Percentiles rank a stretch among this genome's conserved stretches.
Conservation (phyloP, 1,140 invertebrate species). For the Lepidurus couesii region DNA sequence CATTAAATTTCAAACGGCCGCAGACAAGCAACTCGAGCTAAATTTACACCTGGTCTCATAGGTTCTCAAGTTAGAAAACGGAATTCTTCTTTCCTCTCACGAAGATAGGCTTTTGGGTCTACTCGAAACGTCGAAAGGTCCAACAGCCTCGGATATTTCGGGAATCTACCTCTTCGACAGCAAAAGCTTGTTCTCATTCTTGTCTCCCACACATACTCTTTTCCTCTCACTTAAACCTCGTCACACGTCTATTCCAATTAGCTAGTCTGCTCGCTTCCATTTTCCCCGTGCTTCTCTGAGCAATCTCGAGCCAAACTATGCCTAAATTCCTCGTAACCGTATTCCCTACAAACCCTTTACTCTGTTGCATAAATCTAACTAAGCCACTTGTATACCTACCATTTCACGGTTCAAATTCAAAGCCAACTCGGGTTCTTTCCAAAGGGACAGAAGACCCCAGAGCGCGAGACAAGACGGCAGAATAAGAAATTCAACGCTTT, state of each 20-base stretch:
- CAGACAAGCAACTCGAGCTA: slow-evolving; percentile 18
- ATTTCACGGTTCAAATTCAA: too few relatives aligned
- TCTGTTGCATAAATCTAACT: too few relatives aligned
- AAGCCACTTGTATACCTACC: too few relatives aligned
- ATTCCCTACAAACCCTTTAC: too few relatives aligned
- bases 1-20: slow-evolving; percentile 2
- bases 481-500: too few relatives aligned
- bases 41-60: neutral
- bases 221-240: neutral
- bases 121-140: neutral
- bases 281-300: too few relatives aligned
- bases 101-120: neutral
- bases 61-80: neutral
- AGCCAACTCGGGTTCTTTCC: too few relatives aligned
- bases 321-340: too few relatives aligned
- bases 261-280: neutral
- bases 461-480: too few relatives aligned
- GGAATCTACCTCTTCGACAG: neutral
- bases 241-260: neutral
- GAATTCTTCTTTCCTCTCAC: neutral
- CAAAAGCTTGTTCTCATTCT: neutral
- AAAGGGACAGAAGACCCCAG: too few relatives aligned
- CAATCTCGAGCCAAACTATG: too few relatives aligned
- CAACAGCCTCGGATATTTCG: neutral
- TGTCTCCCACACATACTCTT: neutral